These are phyloP conservation scores for Augochlora pura DNA, from an alignment of 1,140 invertebrate genomes.

Conservation along the genomic window DNA sequence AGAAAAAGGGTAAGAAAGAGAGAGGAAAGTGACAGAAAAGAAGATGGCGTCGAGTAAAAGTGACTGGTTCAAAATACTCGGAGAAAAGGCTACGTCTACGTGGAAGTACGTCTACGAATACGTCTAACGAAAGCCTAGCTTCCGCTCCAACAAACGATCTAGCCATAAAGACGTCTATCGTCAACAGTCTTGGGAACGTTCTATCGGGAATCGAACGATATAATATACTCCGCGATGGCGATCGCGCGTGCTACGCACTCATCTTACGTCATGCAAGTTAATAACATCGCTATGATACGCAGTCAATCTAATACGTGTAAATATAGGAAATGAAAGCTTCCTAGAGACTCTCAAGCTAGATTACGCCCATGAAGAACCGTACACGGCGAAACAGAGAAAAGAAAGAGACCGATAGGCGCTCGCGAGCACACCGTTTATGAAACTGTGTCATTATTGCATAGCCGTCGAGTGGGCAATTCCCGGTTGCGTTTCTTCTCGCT, in stretches of 20 bases:
- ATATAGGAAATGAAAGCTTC: constrained; percentile 54
- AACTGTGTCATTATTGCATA: constrained; percentile 20
- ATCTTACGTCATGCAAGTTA: constrained; percentile 61
- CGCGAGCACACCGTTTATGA: too few species aligned
- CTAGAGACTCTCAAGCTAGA: constrained; percentile 39
- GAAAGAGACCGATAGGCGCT: too few species aligned
- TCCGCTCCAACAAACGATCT: constrained; percentile 27
- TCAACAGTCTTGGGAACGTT: constrained; percentile 38
- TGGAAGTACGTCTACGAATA: constrained; percentile 12
- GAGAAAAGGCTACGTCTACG: constrained; percentile 37
- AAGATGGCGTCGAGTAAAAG: neutral
- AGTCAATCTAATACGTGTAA: constrained; percentile 59
- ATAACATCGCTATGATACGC: constrained; percentile 54
- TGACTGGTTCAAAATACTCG: neutral
- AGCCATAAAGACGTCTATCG: constrained; percentile 16
- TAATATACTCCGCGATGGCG: constrained; percentile 40
- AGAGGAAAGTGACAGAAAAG: neutral
- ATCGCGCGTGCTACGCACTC: constrained; percentile 61
- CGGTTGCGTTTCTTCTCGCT: constrained; percentile 29
- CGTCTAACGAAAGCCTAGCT: constrained; percentile 52
- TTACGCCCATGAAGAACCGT: too few species aligned
- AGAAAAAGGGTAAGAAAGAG: too few species aligned
- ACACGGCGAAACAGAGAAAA: too few species aligned
- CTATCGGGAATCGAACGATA: constrained; percentile 51
- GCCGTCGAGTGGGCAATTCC: constrained; percentile 53